Base-by-base conservation (phyloP, 2,888 invertebrate genomes). In the Aphelenchoides bicaudatus region DNA sequence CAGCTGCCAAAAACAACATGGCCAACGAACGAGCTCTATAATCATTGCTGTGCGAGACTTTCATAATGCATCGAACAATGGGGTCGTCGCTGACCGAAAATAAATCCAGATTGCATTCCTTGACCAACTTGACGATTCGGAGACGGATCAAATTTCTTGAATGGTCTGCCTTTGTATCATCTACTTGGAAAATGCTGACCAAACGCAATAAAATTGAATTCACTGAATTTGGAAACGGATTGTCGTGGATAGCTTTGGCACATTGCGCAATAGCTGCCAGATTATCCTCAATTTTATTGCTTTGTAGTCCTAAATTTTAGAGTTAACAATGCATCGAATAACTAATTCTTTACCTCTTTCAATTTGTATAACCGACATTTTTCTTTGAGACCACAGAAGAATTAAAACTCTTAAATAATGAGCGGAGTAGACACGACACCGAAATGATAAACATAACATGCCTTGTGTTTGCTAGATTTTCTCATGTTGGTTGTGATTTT, bases 21-120 rank as follows among this genome's bases (percentile, higher is more conserved):
- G 62, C 63, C 16, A 65, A 38, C 10, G 66, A 63, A 8, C 65
- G 57, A 13, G 66, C 55, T n/a, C 63, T 58, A 46, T 58, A 67
- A 54, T 65, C 65, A 39, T 66, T 65, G n/a, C 52, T 52, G 37
- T 67, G 67, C 19, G 62, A 67, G 10, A 65, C 65, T 23, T 65
- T 58, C 58, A 63, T 63, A 13, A 62, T 56, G 8, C 52, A 19
- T 21, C 62, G 52, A 23, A 65, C 59, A 27, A 65, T 59, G 31
- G 66, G 61, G 5, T 65, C 65, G 16, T 28, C 27, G 2, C 61
- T 48, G 8, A 56, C 58, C 8, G 63, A 51, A 4, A 46, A 29
- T 30, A 67, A 50, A 37, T 59, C 39, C n/a, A 13, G 28, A 25
- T 53, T 28, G 39, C 63, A 65, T 43, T 65, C 65, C n/a, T 48